Evolutionary conservation across 2,113 vertebrate species (phyloP), one percentile per base, ranked within the genome.

Genomic region (Odocoileus virginianus): DNA sequence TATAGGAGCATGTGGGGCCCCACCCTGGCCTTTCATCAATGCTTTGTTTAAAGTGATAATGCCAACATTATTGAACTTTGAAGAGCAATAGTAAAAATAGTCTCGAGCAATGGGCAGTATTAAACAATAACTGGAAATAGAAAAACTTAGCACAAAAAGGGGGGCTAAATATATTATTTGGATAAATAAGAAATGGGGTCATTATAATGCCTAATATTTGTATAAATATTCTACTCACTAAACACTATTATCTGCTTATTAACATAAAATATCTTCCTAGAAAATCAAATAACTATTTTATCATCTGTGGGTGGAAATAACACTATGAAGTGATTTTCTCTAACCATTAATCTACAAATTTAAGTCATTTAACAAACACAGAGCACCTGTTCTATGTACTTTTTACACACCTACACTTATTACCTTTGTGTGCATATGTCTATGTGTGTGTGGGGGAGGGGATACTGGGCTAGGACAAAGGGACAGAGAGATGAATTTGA

Each of bases 111-210:
- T 76, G 82, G 40, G 40, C 40, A 40, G 86, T 96, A 97, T 96
- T 95, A 90, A 83, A 47, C 52, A 94, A 96, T 96, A 97, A 98
- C 93, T 96, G 89, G 91, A 36, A 96, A 67, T 95, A 87, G 52
- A 97, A 97, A 98, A 96, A 57, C 81, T 43, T 88, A 89, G 30
- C 58, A 94, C 30, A 82, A 96, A 97, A 98, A 95, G 83, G 85
- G 43, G 61, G 55, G 25, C 43, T 98, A 95, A 98, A 92, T 97
- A 97, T 76, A 98, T 97, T 84, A 90, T 94, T 97, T 95, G 91
- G 79, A 96, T 58, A 98, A 95, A 89, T 96, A 98, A 96, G 93
- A 97, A 98, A 96, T 60, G 36, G n/a, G 82, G 36, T 85, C 81
- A 96, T 91, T 90, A 67, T 84, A 94, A 88, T 93, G 21, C 8